These are phyloP conservation scores for Morone chrysops DNA, from an alignment of 2,113 vertebrate genomes.

Conservation along the genomic window DNA sequence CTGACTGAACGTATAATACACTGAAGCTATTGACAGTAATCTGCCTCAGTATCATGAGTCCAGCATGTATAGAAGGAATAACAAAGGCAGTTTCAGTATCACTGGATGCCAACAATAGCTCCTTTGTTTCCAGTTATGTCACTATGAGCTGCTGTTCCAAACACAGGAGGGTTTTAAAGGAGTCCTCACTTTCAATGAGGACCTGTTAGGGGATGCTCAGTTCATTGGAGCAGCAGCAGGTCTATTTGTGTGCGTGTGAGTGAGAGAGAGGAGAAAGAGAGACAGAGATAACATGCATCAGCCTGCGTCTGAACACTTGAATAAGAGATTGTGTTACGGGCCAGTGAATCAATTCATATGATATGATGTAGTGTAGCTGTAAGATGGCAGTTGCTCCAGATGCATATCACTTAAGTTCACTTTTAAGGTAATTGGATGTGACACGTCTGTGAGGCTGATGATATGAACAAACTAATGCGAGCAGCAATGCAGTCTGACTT, in stretches of 20 bases:
- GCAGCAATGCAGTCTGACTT: conserved; percentile 69
- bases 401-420: conserved; percentile 59
- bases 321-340: conserved; percentile 68
- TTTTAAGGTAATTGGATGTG: conserved; percentile 58
- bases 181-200: conserved; percentile 50
- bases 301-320: conserved; percentile 64
- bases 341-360: conserved; percentile 69
- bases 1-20: conserved; percentile 12
- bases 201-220: conserved; percentile 45
- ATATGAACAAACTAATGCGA: conserved; percentile 58
- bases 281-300: conserved; percentile 43
- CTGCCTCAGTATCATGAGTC: conserved; percentile 46
- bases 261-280: background rate
- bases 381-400: conserved; percentile 73
- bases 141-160: conserved; percentile 51
- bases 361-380: conserved; percentile 45
- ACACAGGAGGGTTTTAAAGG: conserved; percentile 40
- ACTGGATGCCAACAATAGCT: conserved; percentile 63
- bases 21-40: conserved; percentile 55
- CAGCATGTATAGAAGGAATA: conserved; percentile 51
- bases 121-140: conserved; percentile 69
- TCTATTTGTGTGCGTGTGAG: conserved; percentile 25
- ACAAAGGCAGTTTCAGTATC: conserved; percentile 72
- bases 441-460: conserved; percentile 56
- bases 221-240: conserved; percentile 47